Base-by-base conservation (phyloP, 1,140 invertebrate species). In the Magallana angulata region DNA sequence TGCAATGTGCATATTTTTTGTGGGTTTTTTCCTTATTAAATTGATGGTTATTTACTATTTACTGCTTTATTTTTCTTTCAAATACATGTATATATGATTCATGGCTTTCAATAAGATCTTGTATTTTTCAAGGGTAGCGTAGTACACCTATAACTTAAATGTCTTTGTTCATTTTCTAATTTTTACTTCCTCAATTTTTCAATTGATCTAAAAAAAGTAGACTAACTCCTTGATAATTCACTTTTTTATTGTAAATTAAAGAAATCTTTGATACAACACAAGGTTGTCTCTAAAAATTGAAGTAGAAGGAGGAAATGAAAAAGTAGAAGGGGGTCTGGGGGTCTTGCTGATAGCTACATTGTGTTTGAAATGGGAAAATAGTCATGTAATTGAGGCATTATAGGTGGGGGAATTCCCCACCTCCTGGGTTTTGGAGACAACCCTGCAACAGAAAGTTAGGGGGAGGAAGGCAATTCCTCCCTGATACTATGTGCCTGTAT, bases 41-140 rank as follows among this genome's bases (percentile, higher is more conserved):
- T 62, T 11, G 16, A 62, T 62, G 59, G 59, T 62, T 62, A 62
- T 62, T 9, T 62, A 62, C 59, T 62, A 62, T 62, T 62, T 62
- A 62, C 59, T 62, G 59, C 59, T 62, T 11, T 62, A 62, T 62
- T 62, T 62, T 62, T 62, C 59, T 62, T 62, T 62, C 59, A 62
- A 62, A 11, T 62, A 62, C 59, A 62, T 4, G 7, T 62, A 62
- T 62, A 9, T 62, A 62, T 62, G 9, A 11, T 62, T 62, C 59
- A 62, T 62, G 59, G 59, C 59, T 62, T 62, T 62, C 0, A 62
- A 62, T 62, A 62, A 62, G 7, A 62, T 62, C 9, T 62, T 62
- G 59, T 62, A 62, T 62, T 8, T 24, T 62, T 62, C 59, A 62
- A 62, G 59, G 59, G 59, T 62, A 62, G 59, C 59, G 59, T 62